Evolutionary conservation across 92 coral and sea anemone genomes (phyloP), one percentile per base, ranked within the genome.

Genomic region (Porites divaricata): DNA sequence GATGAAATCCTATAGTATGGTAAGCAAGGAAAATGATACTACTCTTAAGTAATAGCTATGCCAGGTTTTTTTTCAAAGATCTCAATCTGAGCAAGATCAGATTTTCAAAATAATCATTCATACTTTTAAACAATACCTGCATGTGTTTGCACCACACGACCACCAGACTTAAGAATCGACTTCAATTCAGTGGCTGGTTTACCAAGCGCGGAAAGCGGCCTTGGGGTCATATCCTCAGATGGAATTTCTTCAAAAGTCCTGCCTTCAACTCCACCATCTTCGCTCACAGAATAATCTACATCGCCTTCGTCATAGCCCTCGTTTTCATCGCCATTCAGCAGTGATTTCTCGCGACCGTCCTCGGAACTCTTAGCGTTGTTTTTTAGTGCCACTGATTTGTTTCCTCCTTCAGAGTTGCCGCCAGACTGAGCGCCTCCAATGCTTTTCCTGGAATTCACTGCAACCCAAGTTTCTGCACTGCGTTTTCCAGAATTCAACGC

Each of bases 111-210:
- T 35, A 35, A 35, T 35, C 45, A 35, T 35, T 35, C 45, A 35
- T 2, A 15, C 28, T 7, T 72, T 9, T 21, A 5, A 9, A n/a
- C 25, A 13, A 2, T 81, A 82, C 86, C 86, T 82, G 79, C 24
- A 23, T 67, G 2, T 11, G 25, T 0, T 23, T 79, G 61, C 6
- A 63, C 53, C 19, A 25, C 69, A 15, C 65, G 72, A 48, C 86
- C 86, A 45, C 86, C 79, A 63, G 86, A 82, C 53, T 82, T 82
- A 4, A 82, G 79, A 82, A 82, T 82, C 22, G 86, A 82, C 79
- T 63, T 82, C 20, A 82, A 23, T 13, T 23, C 72, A 8, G 79
- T 48, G 19, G 26, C 72, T 41, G 72, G 69, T 28, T 72, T 22
- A 62, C 25, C 72, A 11, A 76, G 67, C 13, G 4, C 14, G 21